Evolutionary conservation across 2,888 invertebrate species (phyloP), one percentile per base, ranked within the genome.

Genomic region (Heliconius ethilla): DNA sequence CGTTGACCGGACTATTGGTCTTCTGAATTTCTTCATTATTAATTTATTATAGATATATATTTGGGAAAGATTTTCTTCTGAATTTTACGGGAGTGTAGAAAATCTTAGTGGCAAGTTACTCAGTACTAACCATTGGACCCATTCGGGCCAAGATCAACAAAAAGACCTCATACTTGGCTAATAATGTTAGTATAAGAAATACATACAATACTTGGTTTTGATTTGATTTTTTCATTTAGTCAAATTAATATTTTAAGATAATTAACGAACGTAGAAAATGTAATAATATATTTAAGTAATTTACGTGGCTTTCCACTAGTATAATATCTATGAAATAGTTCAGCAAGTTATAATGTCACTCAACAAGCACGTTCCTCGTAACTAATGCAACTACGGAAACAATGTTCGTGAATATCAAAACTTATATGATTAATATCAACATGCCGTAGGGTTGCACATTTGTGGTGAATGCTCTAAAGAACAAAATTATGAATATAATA

Each of bases 401-500:
- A 72, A 72, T 72, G 55, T 72, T 72, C 10, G 29, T 33, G 29
- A 33, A 59, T n/a, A 70, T 10, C 69, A 18, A 40, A 69, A 69
- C 69, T 69, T 69, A 40, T 72, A n/a, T 59, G n/a, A 72, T 72
- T 72, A 72, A 33, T 72, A 55, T 40, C n/a, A 37, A 15, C 18
- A 15, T 72, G n/a, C n/a, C 25, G 3, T 55, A 59, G n/a, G 59
- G 40, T 15, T 69, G 40, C 40, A 55, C 33, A 33, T 33, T 33
- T 33, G 33, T 33, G 33, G 33, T 33, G 33, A 33, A 1, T 7
- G 7, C 33, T 7, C 9, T 33, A 33, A 33, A 9, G 33, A 33
- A 33, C 6, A 7, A 33, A 33, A 33, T 33, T 33, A 33, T 33
- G 6, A 33, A 33, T 33, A 33, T 33, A 33, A 33, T 33, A 33